Evolutionary conservation across 2,888 invertebrate species (phyloP), one percentile per base, ranked within the genome.

Genomic region (Amitus sp.): DNA sequence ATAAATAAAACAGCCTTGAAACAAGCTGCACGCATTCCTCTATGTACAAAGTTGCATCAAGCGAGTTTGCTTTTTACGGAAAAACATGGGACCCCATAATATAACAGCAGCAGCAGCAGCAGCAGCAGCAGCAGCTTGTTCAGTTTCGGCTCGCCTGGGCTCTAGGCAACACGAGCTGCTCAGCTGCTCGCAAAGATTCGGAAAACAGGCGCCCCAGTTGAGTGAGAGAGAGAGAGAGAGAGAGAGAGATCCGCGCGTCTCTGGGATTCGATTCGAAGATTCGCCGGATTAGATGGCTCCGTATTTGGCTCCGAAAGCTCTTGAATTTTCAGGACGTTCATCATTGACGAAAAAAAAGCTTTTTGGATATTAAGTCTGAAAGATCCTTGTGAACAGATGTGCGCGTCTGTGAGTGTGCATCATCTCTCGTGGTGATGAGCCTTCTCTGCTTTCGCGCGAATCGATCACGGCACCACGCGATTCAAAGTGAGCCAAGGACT

Each of bases 91-190:
- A n/a, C n/a, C n/a, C n/a, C n/a, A n/a, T n/a, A n/a, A n/a, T n/a
- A n/a, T n/a, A n/a, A n/a, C n/a, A n/a, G n/a, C n/a, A n/a, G n/a
- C n/a, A n/a, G n/a, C n/a, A n/a, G n/a, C n/a, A n/a, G n/a, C n/a
- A n/a, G n/a, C n/a, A n/a, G n/a, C n/a, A n/a, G 47, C 57, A 67
- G 33, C 10, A 66, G 72, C 73, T 76, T 76, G 74, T 76, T 67
- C 77, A 79, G 79, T 79, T 75, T 77, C 77, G 77, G 77, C 75
- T 79, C 73, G 78, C 75, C 79, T 78, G 79, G 79, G 79, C 76
- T 74, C 66, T 73, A 72, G 73, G 75, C 75, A 77, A 72, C 73
- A 77, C 71, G 64, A 55, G 45, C 62, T 62, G 55, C 71, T 65
- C 43, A 42, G 48, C 37, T 17, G 66, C 34, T 28, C 45, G 5